A percentile compares a stretch with the other conserved stretches of the same genome.
These are phyloP conservation scores for Watersipora subatra DNA, from an alignment of 1,140 invertebrate genomes.

Conservation along the genomic window DNA sequence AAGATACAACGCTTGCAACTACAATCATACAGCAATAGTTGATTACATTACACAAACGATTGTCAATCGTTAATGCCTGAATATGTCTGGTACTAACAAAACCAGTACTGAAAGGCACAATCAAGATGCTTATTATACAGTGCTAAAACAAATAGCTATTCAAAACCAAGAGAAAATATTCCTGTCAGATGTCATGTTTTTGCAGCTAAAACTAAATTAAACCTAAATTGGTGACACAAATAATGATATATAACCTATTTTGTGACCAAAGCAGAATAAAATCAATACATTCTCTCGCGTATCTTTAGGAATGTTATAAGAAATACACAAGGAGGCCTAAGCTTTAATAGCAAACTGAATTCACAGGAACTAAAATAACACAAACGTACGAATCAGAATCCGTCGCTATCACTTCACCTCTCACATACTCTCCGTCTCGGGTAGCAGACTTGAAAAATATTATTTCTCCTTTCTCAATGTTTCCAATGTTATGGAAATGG, in stretches of 20 bases:
- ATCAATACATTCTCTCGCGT: neutral
- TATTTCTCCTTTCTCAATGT: neutral
- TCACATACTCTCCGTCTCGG: neutral
- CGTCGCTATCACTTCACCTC: neutral
- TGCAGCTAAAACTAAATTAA: no score
- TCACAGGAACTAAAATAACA: no score
- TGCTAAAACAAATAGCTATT: no score
- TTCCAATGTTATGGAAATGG: conserved; percentile 7
- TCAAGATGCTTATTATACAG: no score
- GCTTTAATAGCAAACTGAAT: neutral
- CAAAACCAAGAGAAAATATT: no score
- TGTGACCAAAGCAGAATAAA: neutral
- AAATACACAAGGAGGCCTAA: neutral
- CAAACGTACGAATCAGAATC: neutral
- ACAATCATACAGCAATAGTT: neutral
- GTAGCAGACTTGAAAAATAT: neutral
- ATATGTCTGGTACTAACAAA: neutral
- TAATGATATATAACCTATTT: neutral
- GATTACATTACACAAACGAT: neutral
- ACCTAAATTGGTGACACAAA: neutral
- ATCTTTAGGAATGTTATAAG: neutral
- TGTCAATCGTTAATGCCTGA: neutral
- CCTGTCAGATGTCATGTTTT: no score
- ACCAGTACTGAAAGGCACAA: no score
- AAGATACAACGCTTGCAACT: no score